phyloP scores from a whole-genome alignment of 2,113 vertebrate genomes.

The Montifringilla adamsi region DNA sequence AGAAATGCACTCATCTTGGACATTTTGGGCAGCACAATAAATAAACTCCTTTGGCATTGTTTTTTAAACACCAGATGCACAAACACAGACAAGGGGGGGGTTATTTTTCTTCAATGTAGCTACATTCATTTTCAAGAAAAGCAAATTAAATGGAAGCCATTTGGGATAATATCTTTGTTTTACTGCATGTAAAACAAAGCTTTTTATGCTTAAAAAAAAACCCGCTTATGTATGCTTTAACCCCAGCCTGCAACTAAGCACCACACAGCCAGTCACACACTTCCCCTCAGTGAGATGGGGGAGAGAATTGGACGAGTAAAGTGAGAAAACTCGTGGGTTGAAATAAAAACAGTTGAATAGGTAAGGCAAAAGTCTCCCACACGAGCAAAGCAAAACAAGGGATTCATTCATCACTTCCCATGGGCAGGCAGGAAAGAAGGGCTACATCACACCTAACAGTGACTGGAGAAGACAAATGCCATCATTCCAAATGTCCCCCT shows the following conservation, averaged over 20 bases:
- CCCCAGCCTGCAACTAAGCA: not conserved
- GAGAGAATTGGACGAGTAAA: not conserved
- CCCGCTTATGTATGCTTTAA: not conserved
- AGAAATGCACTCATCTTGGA: not conserved
- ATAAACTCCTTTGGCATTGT: not conserved
- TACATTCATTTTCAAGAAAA: not conserved
- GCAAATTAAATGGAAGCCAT: not conserved
- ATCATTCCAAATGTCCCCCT: not conserved
- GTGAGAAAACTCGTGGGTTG: not conserved
- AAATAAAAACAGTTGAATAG: not conserved
- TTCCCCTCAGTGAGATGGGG: not conserved
- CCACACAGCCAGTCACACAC: not conserved
- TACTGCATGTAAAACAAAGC: not conserved
- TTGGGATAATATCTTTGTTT: not conserved
- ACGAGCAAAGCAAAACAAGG: not conserved
- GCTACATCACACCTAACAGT: not conserved
- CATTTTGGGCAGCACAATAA: not conserved
- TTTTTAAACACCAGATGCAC: conserved; percentile 10
- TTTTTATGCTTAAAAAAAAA: not conserved
- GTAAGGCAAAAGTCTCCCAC: not conserved
- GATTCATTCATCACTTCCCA: not conserved
- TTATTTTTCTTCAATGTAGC: not conserved
- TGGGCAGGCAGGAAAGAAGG: not conserved
- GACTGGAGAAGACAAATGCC: not conserved
- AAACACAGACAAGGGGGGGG: not conserved